Evolutionary conservation across 2,888 invertebrate species (phyloP).

Genomic region (Drosophila mercatorum): DNA sequence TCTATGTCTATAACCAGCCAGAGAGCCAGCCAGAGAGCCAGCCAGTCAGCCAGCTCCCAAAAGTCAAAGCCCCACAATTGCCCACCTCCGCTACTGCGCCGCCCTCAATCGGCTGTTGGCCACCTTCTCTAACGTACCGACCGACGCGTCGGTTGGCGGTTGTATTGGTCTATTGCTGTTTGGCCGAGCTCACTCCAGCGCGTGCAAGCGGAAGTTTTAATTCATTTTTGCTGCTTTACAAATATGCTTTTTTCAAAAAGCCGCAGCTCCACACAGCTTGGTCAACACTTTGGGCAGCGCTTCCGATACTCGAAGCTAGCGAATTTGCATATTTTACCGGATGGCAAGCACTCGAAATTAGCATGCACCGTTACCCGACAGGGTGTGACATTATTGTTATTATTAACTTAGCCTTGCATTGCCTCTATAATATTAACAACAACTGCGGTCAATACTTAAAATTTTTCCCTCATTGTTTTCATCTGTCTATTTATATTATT

Average conservation of each 20-base stretch:
- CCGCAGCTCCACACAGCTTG: constrained; percentile 38
- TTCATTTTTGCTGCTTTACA: constrained; percentile 70
- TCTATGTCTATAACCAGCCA: constrained; percentile 26
- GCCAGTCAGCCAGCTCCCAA: constrained; percentile 20
- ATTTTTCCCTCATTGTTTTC: neutral
- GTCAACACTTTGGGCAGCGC: constrained; percentile 64
- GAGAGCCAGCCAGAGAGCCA: constrained; percentile 8
- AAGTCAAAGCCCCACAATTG: constrained; percentile 52
- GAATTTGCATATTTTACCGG: constrained; percentile 56
- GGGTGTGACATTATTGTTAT: constrained; percentile 33
- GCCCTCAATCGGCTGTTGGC: constrained; percentile 25
- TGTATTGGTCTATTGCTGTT: constrained; percentile 16
- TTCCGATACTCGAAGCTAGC: constrained; percentile 47
- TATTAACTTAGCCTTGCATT: constrained; percentile 23
- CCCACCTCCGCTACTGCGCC: constrained; percentile 30
- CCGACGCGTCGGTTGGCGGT: constrained; percentile 6
- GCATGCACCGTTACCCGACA: constrained; percentile 25
- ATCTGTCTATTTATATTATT: too few relatives aligned
- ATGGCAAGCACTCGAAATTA: constrained; percentile 48
- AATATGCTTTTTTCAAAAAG: constrained; percentile 34
- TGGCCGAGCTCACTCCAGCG: constrained; percentile 27
- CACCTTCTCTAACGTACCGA: constrained; percentile 18
- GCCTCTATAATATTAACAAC: neutral
- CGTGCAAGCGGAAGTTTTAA: constrained; percentile 72
- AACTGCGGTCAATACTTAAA: neutral